A percentile compares a stretch with the other conserved stretches of the same genome.
phyloP scores from a whole-genome alignment of 2,113 vertebrate species.

The Orcinus orca region DNA sequence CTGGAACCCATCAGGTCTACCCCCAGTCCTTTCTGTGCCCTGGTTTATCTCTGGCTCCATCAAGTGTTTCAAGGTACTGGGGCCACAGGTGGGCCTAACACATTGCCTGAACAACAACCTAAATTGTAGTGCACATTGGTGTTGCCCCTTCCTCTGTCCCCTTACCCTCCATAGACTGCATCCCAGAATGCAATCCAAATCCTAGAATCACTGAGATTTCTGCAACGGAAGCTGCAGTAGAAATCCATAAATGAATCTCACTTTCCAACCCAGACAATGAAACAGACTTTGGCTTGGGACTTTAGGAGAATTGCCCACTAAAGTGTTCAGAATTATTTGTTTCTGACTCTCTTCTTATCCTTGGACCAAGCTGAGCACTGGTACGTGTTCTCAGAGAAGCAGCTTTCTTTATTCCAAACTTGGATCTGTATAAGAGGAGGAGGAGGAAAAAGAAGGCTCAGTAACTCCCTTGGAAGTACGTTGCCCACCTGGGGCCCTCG shows the following conservation, averaged over 20 bases:
- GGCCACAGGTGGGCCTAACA: not conserved
- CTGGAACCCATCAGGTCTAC: not conserved
- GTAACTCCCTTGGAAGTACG: not conserved
- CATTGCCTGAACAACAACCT: not conserved
- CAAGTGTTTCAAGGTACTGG: not conserved
- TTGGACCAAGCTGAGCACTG: not conserved
- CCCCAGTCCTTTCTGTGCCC: not conserved
- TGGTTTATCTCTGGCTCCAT: not conserved
- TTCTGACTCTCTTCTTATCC: not conserved
- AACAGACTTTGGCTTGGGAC: not conserved
- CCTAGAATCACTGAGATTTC: not conserved
- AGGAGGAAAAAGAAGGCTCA: not conserved
- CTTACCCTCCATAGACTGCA: no score
- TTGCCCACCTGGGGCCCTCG: not conserved
- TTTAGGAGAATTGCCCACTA: not conserved
- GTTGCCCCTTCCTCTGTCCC: not conserved
- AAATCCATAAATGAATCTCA: not conserved
- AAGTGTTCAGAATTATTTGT: not conserved
- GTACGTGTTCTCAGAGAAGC: not conserved
- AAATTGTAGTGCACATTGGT: not conserved
- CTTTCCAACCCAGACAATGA: not conserved
- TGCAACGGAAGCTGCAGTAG: not conserved
- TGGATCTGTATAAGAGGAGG: not conserved
- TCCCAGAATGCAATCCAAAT: not conserved
- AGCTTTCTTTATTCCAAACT: slow-evolving; percentile 19